Conservation (phyloP, 2,113 vertebrate genomes). For the Pseudorasbora parva region DNA sequence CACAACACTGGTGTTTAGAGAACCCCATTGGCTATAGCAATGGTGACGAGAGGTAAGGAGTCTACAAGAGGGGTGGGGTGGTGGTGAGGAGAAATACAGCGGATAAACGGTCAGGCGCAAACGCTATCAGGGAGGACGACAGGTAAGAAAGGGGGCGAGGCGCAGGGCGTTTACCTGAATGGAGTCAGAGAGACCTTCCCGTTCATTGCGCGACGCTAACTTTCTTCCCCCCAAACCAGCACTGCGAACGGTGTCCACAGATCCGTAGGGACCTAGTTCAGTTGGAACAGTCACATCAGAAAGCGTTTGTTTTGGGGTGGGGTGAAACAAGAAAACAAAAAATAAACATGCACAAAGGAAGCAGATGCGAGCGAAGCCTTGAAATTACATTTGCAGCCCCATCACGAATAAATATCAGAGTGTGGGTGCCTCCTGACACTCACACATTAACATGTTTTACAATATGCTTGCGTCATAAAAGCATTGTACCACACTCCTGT, state of each 20-base stretch:
- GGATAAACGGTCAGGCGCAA: conserved; percentile 56
- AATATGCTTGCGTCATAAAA: not conserved
- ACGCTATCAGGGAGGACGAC: conserved; percentile 55
- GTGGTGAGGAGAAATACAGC: conserved; percentile 46
- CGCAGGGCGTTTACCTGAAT: conserved; percentile 64
- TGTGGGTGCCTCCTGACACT: not conserved
- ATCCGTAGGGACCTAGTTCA: conserved; percentile 61
- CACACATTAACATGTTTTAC: not conserved
- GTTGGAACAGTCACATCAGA: conserved; percentile 54
- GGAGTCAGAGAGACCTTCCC: conserved; percentile 54
- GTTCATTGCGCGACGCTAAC: conserved; percentile 58
- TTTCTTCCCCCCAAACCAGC: conserved; percentile 59
- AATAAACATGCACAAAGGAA: conserved; percentile 51
- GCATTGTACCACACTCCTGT: not conserved
- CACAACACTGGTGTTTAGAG: conserved; percentile 21
- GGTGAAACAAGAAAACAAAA: conserved; percentile 17
- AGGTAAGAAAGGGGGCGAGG: conserved; percentile 51
- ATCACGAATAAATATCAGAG: not conserved
- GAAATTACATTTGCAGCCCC: conserved; percentile 5
- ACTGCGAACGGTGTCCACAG: conserved; percentile 55
- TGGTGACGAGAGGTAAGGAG: conserved; percentile 43
- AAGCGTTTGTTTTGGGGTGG: conserved; percentile 40
- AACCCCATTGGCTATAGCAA: conserved; percentile 43
- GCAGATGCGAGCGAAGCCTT: conserved; percentile 15
- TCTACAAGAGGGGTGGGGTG: conserved; percentile 49